Evolutionary conservation across 1,140 invertebrate genomes (phyloP), one percentile per base, ranked within the genome.

Genomic region (Panagrolaimus sp.): DNA sequence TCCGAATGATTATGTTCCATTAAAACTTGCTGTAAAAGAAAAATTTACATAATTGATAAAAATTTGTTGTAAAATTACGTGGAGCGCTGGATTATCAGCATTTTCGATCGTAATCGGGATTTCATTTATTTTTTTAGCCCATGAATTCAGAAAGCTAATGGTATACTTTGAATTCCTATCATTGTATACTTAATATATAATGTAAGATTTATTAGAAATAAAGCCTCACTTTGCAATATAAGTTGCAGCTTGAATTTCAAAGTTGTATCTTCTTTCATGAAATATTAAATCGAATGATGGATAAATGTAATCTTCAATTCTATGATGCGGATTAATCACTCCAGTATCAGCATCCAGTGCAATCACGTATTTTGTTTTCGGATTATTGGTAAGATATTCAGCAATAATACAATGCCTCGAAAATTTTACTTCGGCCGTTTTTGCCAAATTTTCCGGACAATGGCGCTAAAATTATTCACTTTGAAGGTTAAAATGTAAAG

Each of bases 21-120:
- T n/a, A 52, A 52, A 10, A 52, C 48, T 52, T 52, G 48, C 48
- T 52, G n/a, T n/a, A n/a, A n/a, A n/a, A n/a, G n/a, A n/a, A n/a
- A n/a, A n/a, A 21, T 52, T 52, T 6, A 3, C 24, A 17, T 21
- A 14, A 52, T 8, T 21, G 0, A 4, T 1, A 9, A 0, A 52
- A 52, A 52, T 21, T 21, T 14, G 14, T 8, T 1, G 7, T 21
- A 52, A 52, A 52, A n/a, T 21, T 12, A 52, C 48, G 26, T 52
- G 48, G 10, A 52, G n/a, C n/a, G n/a, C n/a, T n/a, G n/a, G n/a
- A n/a, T n/a, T n/a, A n/a, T n/a, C n/a, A n/a, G n/a, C n/a, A n/a
- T n/a, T n/a, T n/a, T n/a, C n/a, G n/a, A n/a, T n/a, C n/a, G n/a
- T n/a, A n/a, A n/a, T n/a, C n/a, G n/a, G n/a, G n/a, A n/a, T n/a